These are phyloP conservation scores for Aphelinus atriplicis DNA, from an alignment of 1,140 invertebrate species.

Conservation along the genomic window DNA sequence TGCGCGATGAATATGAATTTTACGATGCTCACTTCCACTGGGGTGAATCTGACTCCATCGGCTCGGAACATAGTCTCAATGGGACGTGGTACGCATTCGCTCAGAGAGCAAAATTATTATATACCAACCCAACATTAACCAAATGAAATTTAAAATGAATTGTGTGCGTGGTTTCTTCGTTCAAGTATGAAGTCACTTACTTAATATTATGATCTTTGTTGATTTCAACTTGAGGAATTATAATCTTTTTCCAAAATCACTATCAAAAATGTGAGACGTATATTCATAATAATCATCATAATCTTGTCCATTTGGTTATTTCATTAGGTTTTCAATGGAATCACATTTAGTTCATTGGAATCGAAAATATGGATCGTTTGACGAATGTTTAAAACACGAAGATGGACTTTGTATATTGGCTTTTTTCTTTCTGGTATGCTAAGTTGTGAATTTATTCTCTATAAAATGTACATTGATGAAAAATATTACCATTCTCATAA, in stretches of 20 bases:
- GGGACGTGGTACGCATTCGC: constrained; percentile 53
- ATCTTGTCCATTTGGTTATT: background rate
- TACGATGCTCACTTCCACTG: constrained; percentile 86
- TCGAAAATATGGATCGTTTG: constrained; percentile 74
- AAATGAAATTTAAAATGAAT: too few species aligned
- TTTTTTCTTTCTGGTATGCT: constrained; percentile 74
- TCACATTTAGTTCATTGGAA: constrained; percentile 85
- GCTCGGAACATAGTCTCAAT: constrained; percentile 86
- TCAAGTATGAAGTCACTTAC: too few species aligned
- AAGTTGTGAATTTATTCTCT: too few species aligned
- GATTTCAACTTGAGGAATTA: too few species aligned
- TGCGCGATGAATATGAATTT: constrained; percentile 76
- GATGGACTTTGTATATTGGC: constrained; percentile 83
- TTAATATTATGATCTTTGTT: too few species aligned
- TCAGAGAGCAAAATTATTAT: too few species aligned
- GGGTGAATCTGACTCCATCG: constrained; percentile 77
- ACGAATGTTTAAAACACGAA: constrained; percentile 74
- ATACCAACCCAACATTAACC: too few species aligned
- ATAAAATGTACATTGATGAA: too few species aligned
- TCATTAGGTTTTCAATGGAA: constrained; percentile 74
- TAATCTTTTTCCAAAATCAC: too few species aligned
- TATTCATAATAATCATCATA: too few species aligned
- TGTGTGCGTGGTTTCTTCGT: too few species aligned
- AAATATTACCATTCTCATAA: background rate
- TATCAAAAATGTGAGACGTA: too few species aligned